Evolutionary conservation across 2,797 vertebrate genomes (phyloP), one percentile per base, ranked within the genome.

Genomic region (Sebastes itinus): DNA sequence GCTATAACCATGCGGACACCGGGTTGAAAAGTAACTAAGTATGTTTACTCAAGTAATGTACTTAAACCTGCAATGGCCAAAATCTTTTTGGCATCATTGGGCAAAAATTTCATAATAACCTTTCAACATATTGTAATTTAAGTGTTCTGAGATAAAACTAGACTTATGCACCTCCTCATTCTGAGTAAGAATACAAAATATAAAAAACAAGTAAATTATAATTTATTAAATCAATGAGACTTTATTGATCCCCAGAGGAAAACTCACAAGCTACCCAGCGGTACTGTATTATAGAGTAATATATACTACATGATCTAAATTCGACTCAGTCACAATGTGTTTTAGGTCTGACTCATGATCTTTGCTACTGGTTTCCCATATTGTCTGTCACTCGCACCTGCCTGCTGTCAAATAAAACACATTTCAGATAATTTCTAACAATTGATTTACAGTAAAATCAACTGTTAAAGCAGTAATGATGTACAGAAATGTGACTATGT

Each of bases 161-260:
- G 38, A 42, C 38, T 42, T 42, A 1, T 42, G 38, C 38, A 16
- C 14, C 38, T 42, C 38, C 14, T 42, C 38, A 16, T 38, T 38
- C 35, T 38, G 35, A 14, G 35, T 0, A 38, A 38, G 35, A 38
- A 38, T 14, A 38, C 13, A 38, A 38, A 38, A 38, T 38, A 38
- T 38, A 14, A 38, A 38, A 0, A 14, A 38, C 35, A 38, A 38
- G 0, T 38, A 38, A 38, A 38, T 38, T 38, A 38, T 38, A 38
- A 38, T 38, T 38, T 2, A 38, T 38, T 38, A 38, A 0, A 38
- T 38, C 0, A 0, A 38, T 38, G 0, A 38, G 13, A 38, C 35
- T 38, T 38, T 38, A 38, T 38, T 14, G 35, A 38, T 38, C 35
- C 35, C 35, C 13, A 38, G 35, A 38, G 5, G 13, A 38, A 38